Base-by-base conservation (phyloP, 2,113 vertebrate species). In the Lamprologus callipterus region DNA sequence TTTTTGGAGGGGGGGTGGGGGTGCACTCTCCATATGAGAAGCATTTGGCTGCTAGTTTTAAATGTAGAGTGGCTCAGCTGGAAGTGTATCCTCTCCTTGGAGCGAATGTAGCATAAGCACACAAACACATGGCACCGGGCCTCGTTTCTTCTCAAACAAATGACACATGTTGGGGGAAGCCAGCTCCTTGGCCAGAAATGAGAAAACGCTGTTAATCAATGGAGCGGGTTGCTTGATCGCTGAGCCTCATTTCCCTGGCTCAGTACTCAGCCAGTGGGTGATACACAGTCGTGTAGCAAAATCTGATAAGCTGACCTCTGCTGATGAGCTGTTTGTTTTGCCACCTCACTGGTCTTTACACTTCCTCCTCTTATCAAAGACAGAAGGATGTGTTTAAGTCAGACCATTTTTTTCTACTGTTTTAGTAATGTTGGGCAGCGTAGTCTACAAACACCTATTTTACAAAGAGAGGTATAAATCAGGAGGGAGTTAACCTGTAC, bases 1-100 rank as follows among this genome's bases (percentile, higher is more conserved):
- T 6, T n/a, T 55, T 23, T 4, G 6, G n/a, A 0, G 51, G n/a
- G 53, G 49, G n/a, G n/a, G 54, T 2, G 57, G 26, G 26, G 26
- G 9, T 9, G 16, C 9, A 33, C 79, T 89, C 90, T 93, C 87
- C 87, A 89, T 85, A 82, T 80, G 90, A 92, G 86, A 54, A 90
- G 63, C 89, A 85, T 91, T 89, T 91, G 90, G 90, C 92, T 92
- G 83, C 83, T 82, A 53, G 90, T 85, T 91, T 94, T 91, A 89
- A 93, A 94, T 91, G 91, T 91, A 90, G 90, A 85, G 87, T 80
- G 92, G 78, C 92, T 93, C 89, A 93, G 94, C 93, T 92, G 92
- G 91, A 94, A 86, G 82, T 84, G 81, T 53, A 90, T 54, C 85
- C 89, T 89, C 85, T 90, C 87, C 86, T 93, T 87, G 28, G 85